Evolutionary conservation across 2,113 vertebrate genomes (phyloP).

Genomic region (Carollia perspicillata): DNA sequence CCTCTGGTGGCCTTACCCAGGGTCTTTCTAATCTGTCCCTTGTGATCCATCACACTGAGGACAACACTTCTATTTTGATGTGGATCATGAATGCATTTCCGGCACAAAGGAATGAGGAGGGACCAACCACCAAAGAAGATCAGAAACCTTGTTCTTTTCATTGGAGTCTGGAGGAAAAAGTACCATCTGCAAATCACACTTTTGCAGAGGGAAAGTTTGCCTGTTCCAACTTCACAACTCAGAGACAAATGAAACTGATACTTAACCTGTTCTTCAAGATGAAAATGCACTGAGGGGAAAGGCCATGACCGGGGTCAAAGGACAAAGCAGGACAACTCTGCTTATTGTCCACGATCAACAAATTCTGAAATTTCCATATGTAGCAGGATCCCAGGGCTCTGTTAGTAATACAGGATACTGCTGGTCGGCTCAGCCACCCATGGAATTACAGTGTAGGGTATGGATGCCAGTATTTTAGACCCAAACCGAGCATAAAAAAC

Average conservation of each 20-base stretch:
- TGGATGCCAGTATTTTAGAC: conserved; percentile 84
- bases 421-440: conserved; percentile 84
- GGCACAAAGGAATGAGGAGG: background rate
- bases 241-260: conserved; percentile 68
- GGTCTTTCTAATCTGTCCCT: conserved; percentile 57
- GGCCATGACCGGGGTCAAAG: conserved; percentile 79
- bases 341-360: conserved; percentile 83
- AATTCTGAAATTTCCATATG: conserved; percentile 82
- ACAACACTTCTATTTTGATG: conserved; percentile 64
- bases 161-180: conserved; percentile 48
- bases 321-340: conserved; percentile 77
- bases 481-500: conserved; percentile 86
- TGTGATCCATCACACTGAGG: conserved; percentile 42
- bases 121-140: background rate
- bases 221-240: conserved; percentile 70
- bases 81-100: conserved; percentile 51
- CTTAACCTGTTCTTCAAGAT: conserved; percentile 75
- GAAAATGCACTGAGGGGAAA: conserved; percentile 77
- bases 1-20: background rate
- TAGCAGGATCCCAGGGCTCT: conserved; percentile 78
- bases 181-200: conserved; percentile 36
- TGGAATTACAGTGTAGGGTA: conserved; percentile 83
- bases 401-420: conserved; percentile 77
- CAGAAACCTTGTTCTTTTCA: conserved; percentile 42
- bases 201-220: conserved; percentile 69